Evolutionary conservation across 1,140 invertebrate species (phyloP), one percentile per base, ranked within the genome.

Genomic region (Aphaenogaster rudis): DNA sequence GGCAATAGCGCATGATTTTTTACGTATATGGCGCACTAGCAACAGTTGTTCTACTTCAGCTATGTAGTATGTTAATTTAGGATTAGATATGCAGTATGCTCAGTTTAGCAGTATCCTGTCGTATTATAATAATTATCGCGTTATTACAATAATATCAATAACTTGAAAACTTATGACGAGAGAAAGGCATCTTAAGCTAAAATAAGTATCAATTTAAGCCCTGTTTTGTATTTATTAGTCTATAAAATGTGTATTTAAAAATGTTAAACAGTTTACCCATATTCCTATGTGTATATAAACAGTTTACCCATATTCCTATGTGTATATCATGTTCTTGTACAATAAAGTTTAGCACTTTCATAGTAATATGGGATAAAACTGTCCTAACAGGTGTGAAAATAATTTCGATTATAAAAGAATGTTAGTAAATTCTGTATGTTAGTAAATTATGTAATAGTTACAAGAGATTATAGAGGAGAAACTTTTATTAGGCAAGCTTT

Each of bases 401-500:
- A 6, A 67, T 17, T 42, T 50, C 4, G 36, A 69, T 52, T 67
- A 39, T 28, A 80, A 80, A 76, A 80, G 36, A 8, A 54, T 48
- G 15, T 67, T 80, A 54, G n/a, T 42, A 66, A 67, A 80, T 39
- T 13, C 39, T 28, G 28, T 28, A 54, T 48, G 15, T 67, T 80
- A 54, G n/a, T 42, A 66, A 67, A 80, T 39, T 13, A 52, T 36
- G 28, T 17, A 13, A 36, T 17, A 45, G 13, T 33, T 42, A 67
- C 1, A 7, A 69, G 13, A 79, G 33, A 33, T 52, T 69, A 28
- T 42, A 3, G 6, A 17, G 17, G 42, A 48, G 17, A 57, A 48
- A 21, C 7, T 45, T 82, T 84, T 61, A 11, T 76, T 84, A 76
- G 69, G 80, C 80, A 39, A 63, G 45, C 28, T 84, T 59, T 4